Conservation (phyloP, 2,113 vertebrate genomes). For the Uria aalge region DNA sequence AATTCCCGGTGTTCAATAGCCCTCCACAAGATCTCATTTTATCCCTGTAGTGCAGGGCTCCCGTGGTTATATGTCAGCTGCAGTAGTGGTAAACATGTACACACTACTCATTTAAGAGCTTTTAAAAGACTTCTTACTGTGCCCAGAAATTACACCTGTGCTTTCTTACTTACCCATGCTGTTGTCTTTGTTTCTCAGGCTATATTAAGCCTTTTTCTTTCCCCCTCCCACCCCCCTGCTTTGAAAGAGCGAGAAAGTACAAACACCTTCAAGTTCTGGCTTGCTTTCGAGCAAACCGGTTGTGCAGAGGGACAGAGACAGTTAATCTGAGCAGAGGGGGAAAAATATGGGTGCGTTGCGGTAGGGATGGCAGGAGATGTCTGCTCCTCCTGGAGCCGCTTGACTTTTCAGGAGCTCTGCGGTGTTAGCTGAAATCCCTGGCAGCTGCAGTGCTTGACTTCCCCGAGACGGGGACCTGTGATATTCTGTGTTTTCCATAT, state of each 20-base stretch:
- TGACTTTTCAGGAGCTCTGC: constrained; percentile 22
- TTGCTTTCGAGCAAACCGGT: background rate
- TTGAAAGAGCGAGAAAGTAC: background rate
- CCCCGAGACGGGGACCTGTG: background rate
- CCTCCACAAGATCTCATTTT: constrained; percentile 62
- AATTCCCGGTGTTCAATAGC: constrained; percentile 61
- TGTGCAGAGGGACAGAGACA: background rate
- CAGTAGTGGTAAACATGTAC: constrained; percentile 58
- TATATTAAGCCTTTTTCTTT: background rate
- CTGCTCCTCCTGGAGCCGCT: constrained; percentile 14
- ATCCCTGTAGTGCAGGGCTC: constrained; percentile 42
- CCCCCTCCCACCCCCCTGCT: background rate
- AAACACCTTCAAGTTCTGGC: background rate
- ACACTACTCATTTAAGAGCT: constrained; percentile 54
- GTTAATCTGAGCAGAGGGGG: background rate
- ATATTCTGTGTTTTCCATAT: background rate
- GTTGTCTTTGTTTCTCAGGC: constrained; percentile 31
- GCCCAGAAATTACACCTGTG: constrained; percentile 68
- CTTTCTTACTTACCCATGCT: constrained; percentile 49
- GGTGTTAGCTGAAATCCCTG: constrained; percentile 54
- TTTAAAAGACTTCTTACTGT: constrained; percentile 64
- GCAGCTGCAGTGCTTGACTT: constrained; percentile 38
- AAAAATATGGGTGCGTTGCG: background rate
- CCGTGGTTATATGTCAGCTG: constrained; percentile 52
- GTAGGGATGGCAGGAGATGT: background rate